Conservation (phyloP, 2,113 vertebrate genomes). For the Carettochelys insculpta region DNA sequence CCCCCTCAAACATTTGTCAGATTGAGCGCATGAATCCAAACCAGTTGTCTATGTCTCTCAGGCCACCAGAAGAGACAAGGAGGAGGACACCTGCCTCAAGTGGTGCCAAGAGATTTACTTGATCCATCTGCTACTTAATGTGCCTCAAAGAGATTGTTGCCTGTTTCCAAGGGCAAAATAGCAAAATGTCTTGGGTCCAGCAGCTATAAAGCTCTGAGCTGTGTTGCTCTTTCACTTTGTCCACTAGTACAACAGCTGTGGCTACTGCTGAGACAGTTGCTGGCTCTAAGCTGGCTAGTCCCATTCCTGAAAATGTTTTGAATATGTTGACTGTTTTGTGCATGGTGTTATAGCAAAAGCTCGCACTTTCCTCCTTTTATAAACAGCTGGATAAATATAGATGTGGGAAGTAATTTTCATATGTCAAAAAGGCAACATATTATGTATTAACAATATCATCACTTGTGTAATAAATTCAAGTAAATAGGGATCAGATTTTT, state of each 20-base stretch:
- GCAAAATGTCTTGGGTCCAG: conserved; percentile 54
- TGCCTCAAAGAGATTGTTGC: conserved; percentile 53
- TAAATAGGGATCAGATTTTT: background rate
- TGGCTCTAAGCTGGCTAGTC: background rate
- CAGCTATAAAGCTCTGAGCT: conserved; percentile 26
- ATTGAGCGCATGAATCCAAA: background rate
- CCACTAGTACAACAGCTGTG: conserved; percentile 45
- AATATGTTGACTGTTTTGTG: fast-evolving
- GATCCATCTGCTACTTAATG: conserved; percentile 63
- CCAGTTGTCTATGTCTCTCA: conserved; percentile 54
- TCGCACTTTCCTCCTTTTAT: background rate
- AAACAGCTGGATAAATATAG: background rate
- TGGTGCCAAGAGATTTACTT: conserved; percentile 67
- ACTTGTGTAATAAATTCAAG: background rate
- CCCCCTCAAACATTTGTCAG: background rate
- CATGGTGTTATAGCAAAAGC: background rate
- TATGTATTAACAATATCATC: background rate
- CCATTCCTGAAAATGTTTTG: background rate
- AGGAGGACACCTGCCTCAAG: conserved; percentile 67
- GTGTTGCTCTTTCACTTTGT: conserved; percentile 31
- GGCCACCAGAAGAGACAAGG: conserved; percentile 63
- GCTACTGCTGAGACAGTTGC: background rate
- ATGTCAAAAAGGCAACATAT: background rate
- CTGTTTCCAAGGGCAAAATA: conserved; percentile 61
- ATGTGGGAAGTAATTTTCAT: background rate